A percentile compares a stretch with the other conserved stretches of the same genome.
Conservation (phyloP, 2,797 vertebrate species). For the Anguilla obscura region DNA sequence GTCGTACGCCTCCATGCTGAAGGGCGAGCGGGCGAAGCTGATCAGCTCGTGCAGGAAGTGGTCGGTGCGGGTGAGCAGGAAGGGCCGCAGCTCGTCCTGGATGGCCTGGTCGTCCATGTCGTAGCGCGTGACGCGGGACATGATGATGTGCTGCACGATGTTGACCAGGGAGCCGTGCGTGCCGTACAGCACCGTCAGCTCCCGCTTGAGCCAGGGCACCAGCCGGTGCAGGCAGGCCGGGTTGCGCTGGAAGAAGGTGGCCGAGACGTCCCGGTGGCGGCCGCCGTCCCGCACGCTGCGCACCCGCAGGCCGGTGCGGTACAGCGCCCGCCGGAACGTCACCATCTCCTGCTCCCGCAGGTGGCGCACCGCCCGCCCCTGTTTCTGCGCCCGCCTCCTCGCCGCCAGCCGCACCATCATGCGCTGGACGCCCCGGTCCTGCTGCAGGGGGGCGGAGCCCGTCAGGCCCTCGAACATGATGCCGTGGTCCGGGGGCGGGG, state of each 20-base stretch:
- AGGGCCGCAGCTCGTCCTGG: slow-evolving; percentile 82
- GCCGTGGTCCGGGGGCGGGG: slow-evolving; percentile 67
- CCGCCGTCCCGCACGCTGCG: slow-evolving; percentile 74
- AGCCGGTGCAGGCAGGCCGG: slow-evolving; percentile 80
- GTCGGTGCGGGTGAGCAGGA: slow-evolving; percentile 81
- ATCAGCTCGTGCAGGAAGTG: slow-evolving; percentile 90
- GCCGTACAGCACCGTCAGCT: slow-evolving; percentile 85
- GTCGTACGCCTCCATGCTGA: slow-evolving; percentile 84
- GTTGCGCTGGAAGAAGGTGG: slow-evolving; percentile 79
- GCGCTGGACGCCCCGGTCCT: slow-evolving; percentile 67
- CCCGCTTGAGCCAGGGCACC: slow-evolving; percentile 84
- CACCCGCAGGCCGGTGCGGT: slow-evolving; percentile 79
- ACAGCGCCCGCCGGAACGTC: slow-evolving; percentile 81
- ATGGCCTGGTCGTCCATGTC: slow-evolving; percentile 81
- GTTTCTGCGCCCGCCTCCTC: slow-evolving; percentile 67
- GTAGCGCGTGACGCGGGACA: slow-evolving; percentile 76
- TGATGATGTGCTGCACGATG: slow-evolving; percentile 84
- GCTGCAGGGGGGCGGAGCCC: slow-evolving; percentile 40
- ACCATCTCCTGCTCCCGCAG: slow-evolving; percentile 82
- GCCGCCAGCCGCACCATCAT: slow-evolving; percentile 74
- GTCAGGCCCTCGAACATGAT: slow-evolving; percentile 78
- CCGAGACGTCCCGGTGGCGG: slow-evolving; percentile 76
- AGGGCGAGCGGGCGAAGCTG: slow-evolving; percentile 84
- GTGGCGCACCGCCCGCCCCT: slow-evolving; percentile 71
- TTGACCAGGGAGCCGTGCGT: slow-evolving; percentile 78